Conservation (phyloP, 1,140 invertebrate species). For the Tachypleus tridentatus region DNA sequence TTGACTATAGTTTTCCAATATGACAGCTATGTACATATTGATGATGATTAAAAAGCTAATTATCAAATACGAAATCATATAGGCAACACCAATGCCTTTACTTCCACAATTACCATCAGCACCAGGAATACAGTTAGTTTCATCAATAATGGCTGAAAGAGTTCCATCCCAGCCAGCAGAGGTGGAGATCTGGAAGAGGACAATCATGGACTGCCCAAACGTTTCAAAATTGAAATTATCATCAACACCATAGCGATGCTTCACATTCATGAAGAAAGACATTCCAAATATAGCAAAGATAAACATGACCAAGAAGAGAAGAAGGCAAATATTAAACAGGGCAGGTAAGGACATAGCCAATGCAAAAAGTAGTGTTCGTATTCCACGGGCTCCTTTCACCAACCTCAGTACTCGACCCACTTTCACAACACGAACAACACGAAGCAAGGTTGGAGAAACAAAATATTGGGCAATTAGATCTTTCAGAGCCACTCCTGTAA, state of each 20-base stretch:
- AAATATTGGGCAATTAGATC: slow-evolving; percentile 96
- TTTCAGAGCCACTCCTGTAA: slow-evolving; percentile 79
- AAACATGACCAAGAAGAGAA: slow-evolving; percentile 97
- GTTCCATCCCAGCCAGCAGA: slow-evolving; percentile 96
- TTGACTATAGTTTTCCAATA: slow-evolving; percentile 96
- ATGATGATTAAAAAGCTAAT: slow-evolving; percentile 97
- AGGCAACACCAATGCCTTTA: slow-evolving; percentile 84
- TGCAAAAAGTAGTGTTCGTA: slow-evolving; percentile 90
- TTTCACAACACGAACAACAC: slow-evolving; percentile 94
- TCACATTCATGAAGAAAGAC: slow-evolving; percentile 98
- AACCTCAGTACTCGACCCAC: slow-evolving; percentile 91
- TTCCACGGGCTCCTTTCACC: slow-evolving; percentile 95
- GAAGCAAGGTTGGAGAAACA: slow-evolving; percentile 89
- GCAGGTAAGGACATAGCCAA: slow-evolving; percentile 95
- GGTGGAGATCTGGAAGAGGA: slow-evolving; percentile 97
- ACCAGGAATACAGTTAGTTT: slow-evolving; percentile 77
- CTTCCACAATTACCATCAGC: slow-evolving; percentile 83
- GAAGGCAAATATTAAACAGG: slow-evolving; percentile 94
- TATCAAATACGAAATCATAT: slow-evolving; percentile 87
- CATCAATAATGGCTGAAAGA: slow-evolving; percentile 89
- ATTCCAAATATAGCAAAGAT: slow-evolving; percentile 99
- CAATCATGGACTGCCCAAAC: slow-evolving; percentile 95
- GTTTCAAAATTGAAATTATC: slow-evolving; percentile 98
- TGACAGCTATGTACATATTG: slow-evolving; percentile 99
- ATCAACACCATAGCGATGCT: slow-evolving; percentile 74